These are phyloP conservation scores for Oeneis ivallda DNA, from an alignment of 2,888 invertebrate genomes.

Conservation along the genomic window DNA sequence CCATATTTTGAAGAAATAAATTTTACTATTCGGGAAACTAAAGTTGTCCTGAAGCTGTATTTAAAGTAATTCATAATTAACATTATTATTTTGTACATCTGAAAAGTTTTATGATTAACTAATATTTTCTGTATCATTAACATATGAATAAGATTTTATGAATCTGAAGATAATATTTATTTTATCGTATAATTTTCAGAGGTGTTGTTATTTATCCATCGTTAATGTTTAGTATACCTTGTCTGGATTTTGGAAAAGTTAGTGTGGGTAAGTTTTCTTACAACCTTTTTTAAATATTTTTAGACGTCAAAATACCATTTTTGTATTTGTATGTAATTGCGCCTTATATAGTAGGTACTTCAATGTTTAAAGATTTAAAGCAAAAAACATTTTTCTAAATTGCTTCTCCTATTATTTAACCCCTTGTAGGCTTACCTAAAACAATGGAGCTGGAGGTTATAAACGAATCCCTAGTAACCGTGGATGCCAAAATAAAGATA, in stretches of 20 bases:
- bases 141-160: background rate
- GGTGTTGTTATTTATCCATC: constrained; percentile 84
- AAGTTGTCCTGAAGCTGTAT: constrained; percentile 77
- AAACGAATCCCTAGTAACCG: constrained; percentile 81
- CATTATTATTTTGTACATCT: background rate
- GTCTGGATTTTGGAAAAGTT: constrained; percentile 80
- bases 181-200: constrained; percentile 59
- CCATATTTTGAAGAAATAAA: constrained; percentile 83
- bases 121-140: no score
- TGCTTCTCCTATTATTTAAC: background rate
- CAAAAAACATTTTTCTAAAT: background rate
- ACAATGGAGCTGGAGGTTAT: constrained; percentile 70
- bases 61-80: constrained; percentile 81
- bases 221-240: constrained; percentile 75
- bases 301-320: background rate
- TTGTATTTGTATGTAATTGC: background rate
- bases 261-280: constrained; percentile 76
- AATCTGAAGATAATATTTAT: background rate
- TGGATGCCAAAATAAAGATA: constrained; percentile 74
- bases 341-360: background rate
- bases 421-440: constrained; percentile 70
- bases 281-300: background rate
- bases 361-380: background rate
- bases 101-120: no score
- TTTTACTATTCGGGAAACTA: constrained; percentile 82